Percentiles rank a stretch among this genome's conserved stretches.
phyloP scores from a whole-genome alignment of 1,140 invertebrate species.

The Triops cancriformis region DNA sequence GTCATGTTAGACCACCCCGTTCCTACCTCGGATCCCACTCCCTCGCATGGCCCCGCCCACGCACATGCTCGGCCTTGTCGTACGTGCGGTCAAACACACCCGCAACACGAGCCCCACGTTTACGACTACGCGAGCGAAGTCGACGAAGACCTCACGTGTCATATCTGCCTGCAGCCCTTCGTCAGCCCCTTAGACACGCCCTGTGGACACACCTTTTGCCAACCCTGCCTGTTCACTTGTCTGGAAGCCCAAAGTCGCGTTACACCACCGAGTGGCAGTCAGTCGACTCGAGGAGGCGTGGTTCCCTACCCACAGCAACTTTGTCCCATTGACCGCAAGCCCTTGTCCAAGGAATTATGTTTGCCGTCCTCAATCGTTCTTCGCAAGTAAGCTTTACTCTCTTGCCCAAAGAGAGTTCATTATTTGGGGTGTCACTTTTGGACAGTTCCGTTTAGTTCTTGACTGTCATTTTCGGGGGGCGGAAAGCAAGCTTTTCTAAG shows the following conservation, averaged over 20 bases:
- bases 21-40: slow-evolving; percentile 3
- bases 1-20: slow-evolving; percentile 14
- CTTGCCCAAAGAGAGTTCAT: not conserved
- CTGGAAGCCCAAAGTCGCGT: slow-evolving; percentile 37
- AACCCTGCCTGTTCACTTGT: slow-evolving; percentile 41
- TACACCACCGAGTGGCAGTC: slow-evolving; percentile 36
- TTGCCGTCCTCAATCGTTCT: slow-evolving; percentile 37
- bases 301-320: slow-evolving; percentile 30
- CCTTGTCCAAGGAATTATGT: slow-evolving; percentile 34
- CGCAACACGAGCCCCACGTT: slow-evolving; percentile 42
- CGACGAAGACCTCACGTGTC: slow-evolving; percentile 46
- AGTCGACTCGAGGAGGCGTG: slow-evolving; percentile 35
- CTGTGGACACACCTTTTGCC: slow-evolving; percentile 48
- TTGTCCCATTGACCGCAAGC: slow-evolving; percentile 36
- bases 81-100: slow-evolving; percentile 44
- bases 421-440: not conserved
- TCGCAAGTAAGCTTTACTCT: slow-evolving; percentile 34
- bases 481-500: no score
- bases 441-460: not conserved
- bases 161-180: slow-evolving; percentile 43
- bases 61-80: slow-evolving; percentile 34
- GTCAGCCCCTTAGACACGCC: slow-evolving; percentile 42
- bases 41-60: slow-evolving; percentile 21
- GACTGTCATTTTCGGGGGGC: not conserved
- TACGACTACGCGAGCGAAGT: slow-evolving; percentile 47